Conservation (phyloP, 2,113 vertebrate species). For the Oceanodroma tethys region DNA sequence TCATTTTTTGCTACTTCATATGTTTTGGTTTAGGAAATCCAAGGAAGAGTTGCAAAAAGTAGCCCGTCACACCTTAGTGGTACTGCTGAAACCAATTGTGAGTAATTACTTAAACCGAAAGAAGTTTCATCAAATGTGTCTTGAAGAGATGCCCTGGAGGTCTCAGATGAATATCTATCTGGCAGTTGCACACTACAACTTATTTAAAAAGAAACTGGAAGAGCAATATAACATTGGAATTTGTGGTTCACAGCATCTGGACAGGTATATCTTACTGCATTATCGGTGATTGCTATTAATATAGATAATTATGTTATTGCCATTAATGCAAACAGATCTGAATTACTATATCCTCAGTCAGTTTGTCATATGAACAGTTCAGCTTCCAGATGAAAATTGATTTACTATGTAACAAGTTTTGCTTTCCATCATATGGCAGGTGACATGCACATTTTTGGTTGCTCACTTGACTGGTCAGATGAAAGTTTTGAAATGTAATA, state of each 20-base stretch:
- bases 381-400: not conserved
- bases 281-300: not conserved
- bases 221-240: conserved; percentile 35
- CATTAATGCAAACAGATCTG: not conserved
- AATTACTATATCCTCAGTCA: not conserved
- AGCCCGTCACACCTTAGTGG: conserved; percentile 61
- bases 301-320: not conserved
- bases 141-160: conserved; percentile 85
- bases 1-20: not conserved
- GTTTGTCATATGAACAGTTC: not conserved
- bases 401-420: not conserved
- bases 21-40: conserved; percentile 47
- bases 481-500: not conserved
- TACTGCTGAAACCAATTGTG: conserved; percentile 65
- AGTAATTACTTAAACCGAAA: conserved; percentile 56
- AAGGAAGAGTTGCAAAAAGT: conserved; percentile 47
- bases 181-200: conserved; percentile 75
- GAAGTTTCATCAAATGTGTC: conserved; percentile 69
- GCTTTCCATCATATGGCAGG: not conserved
- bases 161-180: conserved; percentile 82
- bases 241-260: not conserved
- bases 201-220: conserved; percentile 73
- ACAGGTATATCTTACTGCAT: conserved; percentile 63
- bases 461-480: not conserved
- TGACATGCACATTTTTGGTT: not conserved